Conservation (phyloP, 2,888 invertebrate genomes). For the Philonicus albiceps region DNA sequence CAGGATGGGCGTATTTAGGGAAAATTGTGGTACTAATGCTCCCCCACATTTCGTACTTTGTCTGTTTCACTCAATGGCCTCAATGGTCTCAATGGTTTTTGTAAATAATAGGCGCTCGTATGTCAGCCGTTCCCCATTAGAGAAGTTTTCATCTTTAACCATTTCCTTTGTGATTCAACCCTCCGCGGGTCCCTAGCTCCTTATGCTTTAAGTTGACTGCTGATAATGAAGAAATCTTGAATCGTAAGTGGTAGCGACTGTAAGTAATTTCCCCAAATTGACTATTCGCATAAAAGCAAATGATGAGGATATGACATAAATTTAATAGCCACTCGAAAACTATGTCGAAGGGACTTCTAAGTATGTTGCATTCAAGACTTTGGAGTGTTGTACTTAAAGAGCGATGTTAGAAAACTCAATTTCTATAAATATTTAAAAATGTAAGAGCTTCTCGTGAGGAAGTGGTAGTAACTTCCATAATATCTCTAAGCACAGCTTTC, state of each 20-base stretch:
- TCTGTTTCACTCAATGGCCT: background rate
- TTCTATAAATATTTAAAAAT: background rate
- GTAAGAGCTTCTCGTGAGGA: background rate
- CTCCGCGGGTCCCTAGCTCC: background rate
- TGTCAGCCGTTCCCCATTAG: background rate
- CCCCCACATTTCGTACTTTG: background rate
- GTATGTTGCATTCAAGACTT: background rate
- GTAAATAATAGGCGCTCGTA: background rate
- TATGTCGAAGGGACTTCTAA: background rate
- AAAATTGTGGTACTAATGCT: slow-evolving; percentile 3
- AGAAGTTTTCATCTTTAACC: background rate
- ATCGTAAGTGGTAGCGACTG: slow-evolving; percentile 10
- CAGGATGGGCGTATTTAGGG: background rate
- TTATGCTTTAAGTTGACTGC: background rate
- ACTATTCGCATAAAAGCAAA: background rate
- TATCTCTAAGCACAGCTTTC: background rate
- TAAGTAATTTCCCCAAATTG: slow-evolving; percentile 15
- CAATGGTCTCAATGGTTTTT: background rate
- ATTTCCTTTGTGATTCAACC: background rate
- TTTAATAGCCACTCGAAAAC: slow-evolving; percentile 1
- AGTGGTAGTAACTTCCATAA: background rate
- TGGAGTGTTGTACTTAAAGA: background rate
- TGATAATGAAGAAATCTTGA: slow-evolving; percentile 25
- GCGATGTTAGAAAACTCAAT: background rate
- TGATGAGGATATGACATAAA: slow-evolving; percentile 15